These are phyloP conservation scores for Harpegnathos saltator DNA, from an alignment of 1,140 invertebrate species.

Conservation along the genomic window DNA sequence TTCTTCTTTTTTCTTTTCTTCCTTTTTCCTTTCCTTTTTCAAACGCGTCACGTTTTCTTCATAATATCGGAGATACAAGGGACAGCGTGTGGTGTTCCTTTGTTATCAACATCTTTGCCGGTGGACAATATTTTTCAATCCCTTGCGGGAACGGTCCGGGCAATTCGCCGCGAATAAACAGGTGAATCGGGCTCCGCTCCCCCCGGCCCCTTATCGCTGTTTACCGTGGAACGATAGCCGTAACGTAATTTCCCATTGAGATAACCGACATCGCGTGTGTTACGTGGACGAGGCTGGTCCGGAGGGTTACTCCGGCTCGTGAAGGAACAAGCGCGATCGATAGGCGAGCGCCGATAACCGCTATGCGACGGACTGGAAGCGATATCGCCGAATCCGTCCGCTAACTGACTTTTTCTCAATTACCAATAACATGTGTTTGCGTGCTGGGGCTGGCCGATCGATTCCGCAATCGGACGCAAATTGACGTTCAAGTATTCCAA, in stretches of 20 bases:
- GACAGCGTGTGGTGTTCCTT: neutral
- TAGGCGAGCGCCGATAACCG: constrained; percentile 61
- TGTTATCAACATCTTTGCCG: neutral
- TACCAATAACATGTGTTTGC: neutral
- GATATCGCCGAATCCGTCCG: constrained; percentile 35
- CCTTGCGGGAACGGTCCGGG: neutral
- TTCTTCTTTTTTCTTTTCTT: neutral
- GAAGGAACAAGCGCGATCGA: constrained; percentile 62
- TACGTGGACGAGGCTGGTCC: neutral
- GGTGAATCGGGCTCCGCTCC: constrained; percentile 39
- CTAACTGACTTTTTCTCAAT: neutral
- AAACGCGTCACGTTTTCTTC: no score
- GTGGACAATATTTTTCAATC: constrained; percentile 46
- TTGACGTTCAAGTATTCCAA: neutral
- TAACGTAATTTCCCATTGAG: constrained; percentile 68
- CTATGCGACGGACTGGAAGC: constrained; percentile 59
- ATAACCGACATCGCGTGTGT: constrained; percentile 55
- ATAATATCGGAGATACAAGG: constrained; percentile 15
- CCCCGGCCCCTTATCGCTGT: constrained; percentile 4
- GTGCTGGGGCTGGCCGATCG: neutral
- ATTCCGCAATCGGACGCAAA: neutral
- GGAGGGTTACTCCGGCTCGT: neutral
- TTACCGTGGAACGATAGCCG: constrained; percentile 53
- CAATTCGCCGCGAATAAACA: constrained; percentile 47
- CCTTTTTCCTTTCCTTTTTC: neutral